A percentile compares a stretch with the other conserved stretches of the same genome.
Evolutionary conservation across 2,888 invertebrate species (phyloP).

Genomic region (Heliconius sara): DNA sequence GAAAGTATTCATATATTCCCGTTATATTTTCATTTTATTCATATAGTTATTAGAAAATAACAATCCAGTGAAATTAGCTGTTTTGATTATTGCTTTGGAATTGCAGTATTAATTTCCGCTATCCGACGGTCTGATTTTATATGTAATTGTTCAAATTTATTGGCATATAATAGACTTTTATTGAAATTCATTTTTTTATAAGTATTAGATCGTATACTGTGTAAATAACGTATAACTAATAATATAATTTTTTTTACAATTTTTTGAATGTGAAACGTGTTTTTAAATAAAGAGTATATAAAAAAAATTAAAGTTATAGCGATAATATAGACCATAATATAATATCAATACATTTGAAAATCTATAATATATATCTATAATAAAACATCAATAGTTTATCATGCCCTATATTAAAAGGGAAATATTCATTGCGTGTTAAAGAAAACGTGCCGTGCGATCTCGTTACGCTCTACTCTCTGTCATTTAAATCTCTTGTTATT

Average conservation of each 20-base stretch:
- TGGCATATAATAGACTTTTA: background rate
- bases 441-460: constrained; percentile 41
- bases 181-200: background rate
- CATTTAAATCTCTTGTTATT: constrained; percentile 33
- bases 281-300: no score
- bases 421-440: constrained; percentile 38
- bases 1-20: constrained; percentile 7
- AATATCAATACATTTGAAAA: no score
- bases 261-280: no score
- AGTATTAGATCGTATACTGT: background rate
- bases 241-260: no score
- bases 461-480: constrained; percentile 37
- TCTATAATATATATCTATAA: no score
- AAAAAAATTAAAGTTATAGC: no score
- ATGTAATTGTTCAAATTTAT: no score
- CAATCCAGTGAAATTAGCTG: constrained; percentile 1
- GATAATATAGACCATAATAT: no score
- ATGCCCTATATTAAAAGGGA: no score
- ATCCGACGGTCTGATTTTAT: background rate
- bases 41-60: background rate
- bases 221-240: no score
- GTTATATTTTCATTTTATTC: constrained; percentile 14
- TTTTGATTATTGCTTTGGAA: constrained; percentile 1
- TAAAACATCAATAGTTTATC: no score
- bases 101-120: constrained; percentile 2